Evolutionary conservation across 2,888 invertebrate species (phyloP).

Genomic region (Nephrocerus scutellatus): DNA sequence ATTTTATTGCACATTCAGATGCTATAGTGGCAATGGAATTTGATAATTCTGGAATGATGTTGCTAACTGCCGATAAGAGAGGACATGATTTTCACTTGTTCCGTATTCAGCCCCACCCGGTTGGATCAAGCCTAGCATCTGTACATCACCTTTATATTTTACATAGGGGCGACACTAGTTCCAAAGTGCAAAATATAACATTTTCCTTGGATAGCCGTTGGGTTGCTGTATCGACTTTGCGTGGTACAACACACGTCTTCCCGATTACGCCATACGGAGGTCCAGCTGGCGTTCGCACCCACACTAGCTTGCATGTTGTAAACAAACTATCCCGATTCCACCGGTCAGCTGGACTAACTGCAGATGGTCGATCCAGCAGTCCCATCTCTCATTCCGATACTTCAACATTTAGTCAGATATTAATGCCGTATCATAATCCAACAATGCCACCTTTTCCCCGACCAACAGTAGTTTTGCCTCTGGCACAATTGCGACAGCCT

Average conservation of each 20-base stretch:
- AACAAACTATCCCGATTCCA: conserved; percentile 93
- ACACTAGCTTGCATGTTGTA: conserved; percentile 88
- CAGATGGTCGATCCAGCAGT: conserved; percentile 64
- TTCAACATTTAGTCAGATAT: conserved; percentile 44
- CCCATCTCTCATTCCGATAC: conserved; percentile 51
- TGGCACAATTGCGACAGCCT: conserved; percentile 79
- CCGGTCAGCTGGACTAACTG: conserved; percentile 84
- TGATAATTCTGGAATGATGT: conserved; percentile 81
- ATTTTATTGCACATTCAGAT: conserved; percentile 81
- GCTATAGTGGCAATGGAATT: conserved; percentile 85
- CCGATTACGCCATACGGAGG: conserved; percentile 96
- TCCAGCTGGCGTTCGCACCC: conserved; percentile 82
- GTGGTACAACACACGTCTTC: conserved; percentile 97
- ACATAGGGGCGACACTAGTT: conserved; percentile 92
- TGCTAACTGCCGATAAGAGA: conserved; percentile 84
- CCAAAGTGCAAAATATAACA: conserved; percentile 87
- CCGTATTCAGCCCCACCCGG: conserved; percentile 86
- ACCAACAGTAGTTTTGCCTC: conserved; percentile 69
- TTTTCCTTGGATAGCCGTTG: conserved; percentile 92
- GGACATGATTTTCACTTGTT: conserved; percentile 97
- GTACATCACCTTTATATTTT: conserved; percentile 93
- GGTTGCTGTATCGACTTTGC: conserved; percentile 90
- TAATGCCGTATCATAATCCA: conserved; percentile 73
- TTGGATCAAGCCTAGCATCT: conserved; percentile 76
- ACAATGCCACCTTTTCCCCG: conserved; percentile 86